Conservation (phyloP, 2,797 vertebrate genomes). For the Scarus forsteni region DNA sequence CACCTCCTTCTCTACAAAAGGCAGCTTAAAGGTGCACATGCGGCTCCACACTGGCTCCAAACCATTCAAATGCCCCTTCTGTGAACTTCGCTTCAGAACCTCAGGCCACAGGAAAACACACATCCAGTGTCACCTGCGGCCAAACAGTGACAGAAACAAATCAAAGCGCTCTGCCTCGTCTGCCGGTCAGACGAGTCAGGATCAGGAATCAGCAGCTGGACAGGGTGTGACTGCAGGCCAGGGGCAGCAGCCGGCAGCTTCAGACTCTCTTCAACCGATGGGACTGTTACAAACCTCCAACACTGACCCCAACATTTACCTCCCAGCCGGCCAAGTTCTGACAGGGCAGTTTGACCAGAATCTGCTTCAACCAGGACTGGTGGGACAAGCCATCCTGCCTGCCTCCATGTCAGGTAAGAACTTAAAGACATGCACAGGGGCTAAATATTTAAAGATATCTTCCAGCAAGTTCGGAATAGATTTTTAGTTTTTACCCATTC, state of each 20-base stretch:
- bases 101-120: slow-evolving; percentile 98
- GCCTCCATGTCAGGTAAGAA: slow-evolving; percentile 94
- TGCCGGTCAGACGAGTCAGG: slow-evolving; percentile 47
- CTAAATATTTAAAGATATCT: too few species aligned
- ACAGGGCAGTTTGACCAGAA: slow-evolving; percentile 92
- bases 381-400: slow-evolving; percentile 95
- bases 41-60: slow-evolving; percentile 97
- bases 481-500: too few species aligned
- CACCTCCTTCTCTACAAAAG: slow-evolving; percentile 98
- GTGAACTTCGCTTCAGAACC: slow-evolving; percentile 96
- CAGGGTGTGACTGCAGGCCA: slow-evolving; percentile 44
- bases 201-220: slow-evolving; percentile 75
- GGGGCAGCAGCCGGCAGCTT: slow-evolving; percentile 47
- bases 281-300: slow-evolving; percentile 85
- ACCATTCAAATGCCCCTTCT: slow-evolving; percentile 98
- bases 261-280: slow-evolving; percentile 87
- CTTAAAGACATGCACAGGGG: neutral
- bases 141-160: slow-evolving; percentile 85
- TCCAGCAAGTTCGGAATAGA: too few species aligned
- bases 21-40: slow-evolving; percentile 99
- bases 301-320: slow-evolving; percentile 91
- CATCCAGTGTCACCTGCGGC: slow-evolving; percentile 94
- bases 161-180: slow-evolving; percentile 81
- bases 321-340: slow-evolving; percentile 92
- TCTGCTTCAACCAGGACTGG: slow-evolving; percentile 91